Evolutionary conservation across 2,113 vertebrate genomes (phyloP).

Genomic region (Psilopsiagon aurifrons): DNA sequence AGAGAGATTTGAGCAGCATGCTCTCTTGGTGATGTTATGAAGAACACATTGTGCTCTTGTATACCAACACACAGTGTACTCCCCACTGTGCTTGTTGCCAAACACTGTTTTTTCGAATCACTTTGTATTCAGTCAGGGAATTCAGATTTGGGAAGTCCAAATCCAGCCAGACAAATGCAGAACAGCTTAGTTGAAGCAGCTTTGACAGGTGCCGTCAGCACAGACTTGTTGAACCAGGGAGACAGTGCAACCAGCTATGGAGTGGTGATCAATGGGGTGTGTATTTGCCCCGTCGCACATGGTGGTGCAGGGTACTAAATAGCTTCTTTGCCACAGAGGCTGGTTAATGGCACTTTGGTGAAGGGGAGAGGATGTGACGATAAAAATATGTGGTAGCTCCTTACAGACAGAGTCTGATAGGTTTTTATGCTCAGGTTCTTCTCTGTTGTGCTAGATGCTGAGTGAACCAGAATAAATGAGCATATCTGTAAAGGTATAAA

Average conservation of each 20-base stretch:
- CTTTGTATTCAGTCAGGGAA: slow-evolving; percentile 74
- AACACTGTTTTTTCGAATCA: slow-evolving; percentile 76
- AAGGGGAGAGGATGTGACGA: background rate
- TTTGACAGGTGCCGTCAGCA: slow-evolving; percentile 77
- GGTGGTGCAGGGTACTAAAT: background rate
- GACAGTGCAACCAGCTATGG: slow-evolving; percentile 59
- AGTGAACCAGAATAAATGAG: background rate
- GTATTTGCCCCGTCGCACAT: slow-evolving; percentile 32
- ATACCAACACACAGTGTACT: slow-evolving; percentile 71
- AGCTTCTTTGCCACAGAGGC: background rate
- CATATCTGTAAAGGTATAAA: slow-evolving; percentile 22
- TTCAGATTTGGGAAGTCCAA: slow-evolving; percentile 73
- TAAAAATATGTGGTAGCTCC: background rate
- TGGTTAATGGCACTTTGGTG: background rate
- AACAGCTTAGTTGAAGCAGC: slow-evolving; percentile 79
- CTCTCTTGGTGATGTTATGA: slow-evolving; percentile 63
- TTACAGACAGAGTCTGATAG: background rate
- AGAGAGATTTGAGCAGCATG: slow-evolving; percentile 53
- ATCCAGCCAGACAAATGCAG: slow-evolving; percentile 80
- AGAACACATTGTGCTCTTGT: slow-evolving; percentile 72
- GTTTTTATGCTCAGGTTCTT: background rate
- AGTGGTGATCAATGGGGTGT: slow-evolving; percentile 48
- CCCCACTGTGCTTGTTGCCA: slow-evolving; percentile 79
- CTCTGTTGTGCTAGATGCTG: background rate
- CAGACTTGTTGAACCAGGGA: slow-evolving; percentile 72